Percentiles rank a stretch among this genome's conserved stretches.
Conservation (phyloP, 1,140 invertebrate genomes). For the Cotesia chilonis region DNA sequence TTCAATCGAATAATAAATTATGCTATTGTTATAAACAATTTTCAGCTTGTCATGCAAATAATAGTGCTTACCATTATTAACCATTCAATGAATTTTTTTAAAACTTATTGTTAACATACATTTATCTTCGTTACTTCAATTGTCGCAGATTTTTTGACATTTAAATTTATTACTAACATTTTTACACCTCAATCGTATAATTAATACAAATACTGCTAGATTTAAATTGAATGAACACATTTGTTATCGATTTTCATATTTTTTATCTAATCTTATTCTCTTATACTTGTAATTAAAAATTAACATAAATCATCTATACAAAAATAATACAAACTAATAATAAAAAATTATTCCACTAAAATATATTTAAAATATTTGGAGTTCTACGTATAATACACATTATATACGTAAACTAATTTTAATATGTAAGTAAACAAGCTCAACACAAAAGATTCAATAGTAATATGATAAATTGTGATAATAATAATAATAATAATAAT, state of each 20-base stretch:
- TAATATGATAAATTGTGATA: constrained; percentile 35
- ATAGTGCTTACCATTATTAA: too few species aligned
- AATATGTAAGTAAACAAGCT: background rate
- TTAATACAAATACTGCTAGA: constrained; percentile 58
- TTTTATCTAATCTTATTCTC: constrained; percentile 17
- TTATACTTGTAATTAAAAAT: background rate
- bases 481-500: constrained; percentile 39
- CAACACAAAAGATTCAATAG: constrained; percentile 35
- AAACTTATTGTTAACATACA: background rate
- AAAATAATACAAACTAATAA: too few species aligned
- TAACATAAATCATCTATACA: too few species aligned
- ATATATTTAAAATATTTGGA: too few species aligned
- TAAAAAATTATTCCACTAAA: too few species aligned
- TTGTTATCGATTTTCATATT: constrained; percentile 40
- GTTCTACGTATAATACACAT: too few species aligned
- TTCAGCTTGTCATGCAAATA: too few species aligned
- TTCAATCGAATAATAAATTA: background rate
- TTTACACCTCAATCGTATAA: constrained; percentile 45
- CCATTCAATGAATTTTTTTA: too few species aligned
- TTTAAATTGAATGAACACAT: constrained; percentile 61
- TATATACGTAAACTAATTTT: too few species aligned
- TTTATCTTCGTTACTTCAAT: background rate
- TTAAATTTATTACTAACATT: constrained; percentile 31
- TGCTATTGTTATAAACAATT: background rate
- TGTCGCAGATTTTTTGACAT: constrained; percentile 34